These are phyloP conservation scores for Australoheros scitulus DNA, from an alignment of 2,113 vertebrate species.

Conservation along the genomic window DNA sequence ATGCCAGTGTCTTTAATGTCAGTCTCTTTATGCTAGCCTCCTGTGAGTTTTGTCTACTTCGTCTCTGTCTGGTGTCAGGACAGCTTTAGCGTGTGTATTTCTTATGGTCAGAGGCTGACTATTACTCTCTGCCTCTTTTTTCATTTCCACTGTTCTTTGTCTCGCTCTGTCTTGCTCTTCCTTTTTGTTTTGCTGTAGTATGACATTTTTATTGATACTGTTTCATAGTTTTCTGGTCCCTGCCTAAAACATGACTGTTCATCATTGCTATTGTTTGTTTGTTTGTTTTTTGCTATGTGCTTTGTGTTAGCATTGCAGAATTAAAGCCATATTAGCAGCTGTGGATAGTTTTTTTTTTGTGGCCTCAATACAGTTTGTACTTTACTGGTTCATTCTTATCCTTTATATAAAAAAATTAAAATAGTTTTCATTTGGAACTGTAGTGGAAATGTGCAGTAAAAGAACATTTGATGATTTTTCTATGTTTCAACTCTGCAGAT, in stretches of 20 bases:
- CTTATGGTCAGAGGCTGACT: slow-evolving; percentile 20
- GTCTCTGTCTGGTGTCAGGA: slow-evolving; percentile 33
- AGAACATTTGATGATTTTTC: background rate
- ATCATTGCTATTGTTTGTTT: background rate
- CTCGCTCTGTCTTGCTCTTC: slow-evolving; percentile 14
- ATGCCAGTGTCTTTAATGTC: slow-evolving; percentile 39
- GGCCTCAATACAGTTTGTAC: background rate
- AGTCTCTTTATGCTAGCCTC: slow-evolving; percentile 35
- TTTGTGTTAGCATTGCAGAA: background rate
- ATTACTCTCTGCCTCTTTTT: slow-evolving; percentile 13
- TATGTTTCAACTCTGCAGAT: background rate
- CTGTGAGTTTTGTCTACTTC: slow-evolving; percentile 34
- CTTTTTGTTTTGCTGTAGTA: slow-evolving; percentile 13
- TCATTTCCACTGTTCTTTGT: background rate
- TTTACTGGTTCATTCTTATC: background rate
- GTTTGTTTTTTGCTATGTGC: background rate
- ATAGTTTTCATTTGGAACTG: background rate
- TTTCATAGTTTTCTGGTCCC: slow-evolving; percentile 5
- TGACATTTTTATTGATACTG: slow-evolving; percentile 30
- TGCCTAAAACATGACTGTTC: slow-evolving; percentile 1
- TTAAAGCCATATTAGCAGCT: background rate
- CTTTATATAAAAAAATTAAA: background rate
- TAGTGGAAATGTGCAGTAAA: background rate
- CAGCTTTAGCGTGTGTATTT: slow-evolving; percentile 42
- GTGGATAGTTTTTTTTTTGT: background rate